Base-by-base conservation (phyloP, 2,113 vertebrate genomes). In the Redunca redunca region DNA sequence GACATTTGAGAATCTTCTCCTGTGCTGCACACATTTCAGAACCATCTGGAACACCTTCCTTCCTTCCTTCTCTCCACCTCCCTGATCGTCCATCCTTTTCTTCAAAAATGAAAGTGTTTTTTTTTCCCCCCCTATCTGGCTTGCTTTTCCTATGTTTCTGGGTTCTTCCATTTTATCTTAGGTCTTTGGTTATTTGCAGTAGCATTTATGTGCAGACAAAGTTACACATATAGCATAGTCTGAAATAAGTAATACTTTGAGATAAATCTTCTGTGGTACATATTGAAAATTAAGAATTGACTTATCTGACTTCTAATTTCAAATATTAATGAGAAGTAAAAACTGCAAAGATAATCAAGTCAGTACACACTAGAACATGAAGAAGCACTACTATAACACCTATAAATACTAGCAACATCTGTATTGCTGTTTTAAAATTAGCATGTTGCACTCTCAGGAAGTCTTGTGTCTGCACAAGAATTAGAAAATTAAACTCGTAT, bases 1-100 rank as follows among this genome's bases (percentile, higher is more conserved):
- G 96, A 95, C 90, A 96, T 98, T 98, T 98, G 91, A 98, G 94
- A 97, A 94, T 97, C 98, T 94, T 98, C 97, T 98, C 84, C 94
- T 97, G 55, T 89, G 67, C 93, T 84, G 87, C 58, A 57, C 94
- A 95, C 83, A 96, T 95, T 97, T 96, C 88, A 98, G 92, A 95
- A 91, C 94, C 97, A 98, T 97, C 96, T 97, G 96, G 95, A 97
- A 94, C 21, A 97, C 90, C 97, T 98, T 96, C 96, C 88, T 96
- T 96, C 96, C 88, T 96, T 95, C 97, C 96, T 97, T 96, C 92
- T 97, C 67, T 89, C 82, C 86, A 96, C 71, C 74, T 97, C 96
- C 82, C 92, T 58, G 64, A 67, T 77, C 50, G 6, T 84, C 94
- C 78, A 89, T 46, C 71, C 93, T 95, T 94, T 86, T 74, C 85